These are phyloP conservation scores for Sepiola atlantica DNA, from an alignment of 2,888 invertebrate genomes.

Conservation along the genomic window DNA sequence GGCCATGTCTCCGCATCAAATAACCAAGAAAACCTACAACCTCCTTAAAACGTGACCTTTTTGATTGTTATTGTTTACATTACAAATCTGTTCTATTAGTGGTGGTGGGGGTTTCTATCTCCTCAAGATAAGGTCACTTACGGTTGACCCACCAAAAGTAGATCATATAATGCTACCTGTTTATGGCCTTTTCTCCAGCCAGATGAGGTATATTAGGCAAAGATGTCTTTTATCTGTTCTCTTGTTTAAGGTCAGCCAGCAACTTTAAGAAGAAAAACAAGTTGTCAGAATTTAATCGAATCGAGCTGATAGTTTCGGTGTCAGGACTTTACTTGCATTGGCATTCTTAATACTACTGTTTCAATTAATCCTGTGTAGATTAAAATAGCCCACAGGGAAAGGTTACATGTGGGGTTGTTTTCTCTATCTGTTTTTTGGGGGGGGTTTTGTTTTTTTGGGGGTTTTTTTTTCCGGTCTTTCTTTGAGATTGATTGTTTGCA, in stretches of 20 bases:
- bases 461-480: neutral
- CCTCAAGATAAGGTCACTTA: neutral
- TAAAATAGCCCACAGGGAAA: neutral
- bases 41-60: neutral
- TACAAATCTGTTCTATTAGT: neutral
- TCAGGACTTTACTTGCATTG: neutral
- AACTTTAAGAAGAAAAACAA: neutral
- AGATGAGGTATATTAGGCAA: neutral
- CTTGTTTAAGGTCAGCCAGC: neutral
- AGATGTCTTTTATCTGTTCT: neutral
- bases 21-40: neutral
- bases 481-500: neutral
- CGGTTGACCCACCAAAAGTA: neutral
- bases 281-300: neutral
- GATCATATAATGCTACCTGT: neutral
- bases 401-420: neutral
- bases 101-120: neutral
- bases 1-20: no score
- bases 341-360: neutral
- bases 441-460: no score
- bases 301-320: neutral
- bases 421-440: neutral
- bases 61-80: neutral
- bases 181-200: neutral
- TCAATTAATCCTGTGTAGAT: conserved; percentile 13